phyloP scores from a whole-genome alignment of 2,888 invertebrate species.

The Harpalus rufipes region DNA sequence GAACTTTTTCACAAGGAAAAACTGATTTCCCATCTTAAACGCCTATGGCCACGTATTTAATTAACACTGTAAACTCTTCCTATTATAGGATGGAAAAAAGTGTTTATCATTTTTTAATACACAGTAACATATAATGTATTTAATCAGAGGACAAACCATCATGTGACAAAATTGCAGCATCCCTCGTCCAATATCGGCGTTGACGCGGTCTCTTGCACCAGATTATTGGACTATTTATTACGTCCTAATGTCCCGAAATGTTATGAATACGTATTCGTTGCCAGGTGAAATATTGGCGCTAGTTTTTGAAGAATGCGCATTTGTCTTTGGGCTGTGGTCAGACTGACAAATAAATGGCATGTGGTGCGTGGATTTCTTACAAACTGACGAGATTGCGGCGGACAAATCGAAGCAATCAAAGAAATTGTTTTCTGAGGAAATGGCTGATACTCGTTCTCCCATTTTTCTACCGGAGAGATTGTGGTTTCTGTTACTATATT shows the following conservation, averaged over 20 bases:
- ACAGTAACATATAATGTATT: neutral
- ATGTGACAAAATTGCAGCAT: neutral
- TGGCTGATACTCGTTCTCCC: constrained; percentile 16
- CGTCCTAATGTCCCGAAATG: constrained; percentile 54
- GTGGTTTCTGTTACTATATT: neutral
- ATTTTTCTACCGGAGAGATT: constrained; percentile 8
- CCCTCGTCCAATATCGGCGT: constrained; percentile 60
- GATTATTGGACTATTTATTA: constrained; percentile 66
- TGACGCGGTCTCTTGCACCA: constrained; percentile 57
- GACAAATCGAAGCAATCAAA: constrained; percentile 55
- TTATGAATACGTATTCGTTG: constrained; percentile 64
- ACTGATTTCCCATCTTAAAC: too few relatives aligned
- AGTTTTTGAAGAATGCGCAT: constrained; percentile 43
- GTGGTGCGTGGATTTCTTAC: constrained; percentile 48
- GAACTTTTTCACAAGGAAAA: too few relatives aligned
- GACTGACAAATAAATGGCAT: constrained; percentile 38
- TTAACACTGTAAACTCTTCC: too few relatives aligned
- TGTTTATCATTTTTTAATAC: too few relatives aligned
- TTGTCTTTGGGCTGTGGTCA: constrained; percentile 52
- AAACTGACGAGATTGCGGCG: constrained; percentile 30
- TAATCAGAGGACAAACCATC: neutral
- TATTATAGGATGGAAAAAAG: too few relatives aligned
- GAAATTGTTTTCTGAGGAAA: constrained; percentile 40
- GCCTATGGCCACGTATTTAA: too few relatives aligned
- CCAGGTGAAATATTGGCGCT: constrained; percentile 54